Percentiles rank a stretch among this genome's conserved stretches.
These are phyloP conservation scores for Mustela lutreola DNA, from an alignment of 2,113 vertebrate species.

Conservation along the genomic window DNA sequence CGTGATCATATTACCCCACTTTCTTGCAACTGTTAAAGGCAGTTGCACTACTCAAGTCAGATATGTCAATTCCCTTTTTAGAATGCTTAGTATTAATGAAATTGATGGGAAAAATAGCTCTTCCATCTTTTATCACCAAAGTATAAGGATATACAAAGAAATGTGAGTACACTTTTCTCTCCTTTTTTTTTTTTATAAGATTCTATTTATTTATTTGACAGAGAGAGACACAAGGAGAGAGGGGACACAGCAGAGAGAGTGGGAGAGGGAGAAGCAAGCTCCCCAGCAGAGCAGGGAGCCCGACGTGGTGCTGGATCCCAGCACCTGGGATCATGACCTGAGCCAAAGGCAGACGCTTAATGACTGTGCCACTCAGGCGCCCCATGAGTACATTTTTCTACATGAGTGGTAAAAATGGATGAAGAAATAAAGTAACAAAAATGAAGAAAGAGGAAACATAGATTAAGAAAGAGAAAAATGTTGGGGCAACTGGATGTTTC, in stretches of 20 bases:
- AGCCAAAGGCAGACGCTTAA: too few species aligned
- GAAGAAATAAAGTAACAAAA: background rate
- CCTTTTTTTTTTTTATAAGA: too few species aligned
- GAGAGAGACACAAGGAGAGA: too few species aligned
- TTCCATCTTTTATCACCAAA: background rate
- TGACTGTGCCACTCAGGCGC: too few species aligned
- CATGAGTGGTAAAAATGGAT: background rate
- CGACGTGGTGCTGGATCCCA: too few species aligned
- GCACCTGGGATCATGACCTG: too few species aligned
- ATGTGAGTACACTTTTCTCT: background rate
- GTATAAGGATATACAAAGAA: background rate
- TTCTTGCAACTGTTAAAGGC: background rate
- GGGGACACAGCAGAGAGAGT: too few species aligned
- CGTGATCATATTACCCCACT: background rate
- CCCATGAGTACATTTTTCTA: background rate
- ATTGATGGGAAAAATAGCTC: background rate
- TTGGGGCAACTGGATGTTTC: background rate
- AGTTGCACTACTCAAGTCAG: background rate
- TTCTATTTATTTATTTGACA: too few species aligned
- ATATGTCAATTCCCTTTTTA: background rate
- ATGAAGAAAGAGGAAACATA: background rate
- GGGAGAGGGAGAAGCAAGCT: too few species aligned
- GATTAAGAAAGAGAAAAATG: background rate
- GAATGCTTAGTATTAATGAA: conserved; percentile 9
- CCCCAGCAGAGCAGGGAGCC: too few species aligned